Percentiles rank a stretch among this genome's conserved stretches.
Evolutionary conservation across 2,797 vertebrate genomes (phyloP).

Genomic region (Antennarius maculatus): DNA sequence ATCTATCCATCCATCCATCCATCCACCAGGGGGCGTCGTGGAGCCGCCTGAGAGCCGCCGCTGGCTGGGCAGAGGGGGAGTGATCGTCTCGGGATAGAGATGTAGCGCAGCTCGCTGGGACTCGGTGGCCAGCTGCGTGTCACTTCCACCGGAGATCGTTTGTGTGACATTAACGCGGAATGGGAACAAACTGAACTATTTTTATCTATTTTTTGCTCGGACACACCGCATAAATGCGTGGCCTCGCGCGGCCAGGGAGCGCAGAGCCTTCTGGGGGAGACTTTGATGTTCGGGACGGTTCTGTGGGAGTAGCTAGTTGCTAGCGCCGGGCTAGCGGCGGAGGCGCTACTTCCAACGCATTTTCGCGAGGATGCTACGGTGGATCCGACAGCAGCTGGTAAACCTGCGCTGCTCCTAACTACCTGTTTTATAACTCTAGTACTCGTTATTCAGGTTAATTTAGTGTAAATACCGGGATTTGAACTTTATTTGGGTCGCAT

Average conservation of each 20-base stretch:
- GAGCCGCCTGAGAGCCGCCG: conserved; percentile 41
- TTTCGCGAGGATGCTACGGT: conserved; percentile 89
- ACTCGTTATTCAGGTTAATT: neutral
- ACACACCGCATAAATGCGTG: conserved; percentile 25
- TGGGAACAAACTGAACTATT: conserved; percentile 18
- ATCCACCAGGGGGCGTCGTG: conserved; percentile 56
- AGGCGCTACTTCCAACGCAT: conserved; percentile 47
- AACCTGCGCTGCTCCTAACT: conserved; percentile 1
- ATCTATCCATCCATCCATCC: neutral
- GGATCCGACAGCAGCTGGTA: conserved; percentile 98
- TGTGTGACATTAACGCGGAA: conserved; percentile 29
- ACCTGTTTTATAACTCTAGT: conserved; percentile 2
- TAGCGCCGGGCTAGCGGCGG: conserved; percentile 67
- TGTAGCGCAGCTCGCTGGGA: conserved; percentile 65
- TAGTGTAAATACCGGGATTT: neutral
- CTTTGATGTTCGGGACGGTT: conserved; percentile 65
- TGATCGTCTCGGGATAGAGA: conserved; percentile 61
- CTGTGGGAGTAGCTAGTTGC: conserved; percentile 75
- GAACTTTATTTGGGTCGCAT: conserved; percentile 48
- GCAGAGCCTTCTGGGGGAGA: conserved; percentile 35
- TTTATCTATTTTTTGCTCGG: neutral
- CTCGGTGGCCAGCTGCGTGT: conserved; percentile 55
- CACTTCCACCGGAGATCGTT: conserved; percentile 50
- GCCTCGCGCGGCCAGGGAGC: conserved; percentile 62
- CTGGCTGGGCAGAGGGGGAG: conserved; percentile 22